Base-by-base conservation (phyloP, 2,113 vertebrate species). In the Brienomyrus longianalis region DNA sequence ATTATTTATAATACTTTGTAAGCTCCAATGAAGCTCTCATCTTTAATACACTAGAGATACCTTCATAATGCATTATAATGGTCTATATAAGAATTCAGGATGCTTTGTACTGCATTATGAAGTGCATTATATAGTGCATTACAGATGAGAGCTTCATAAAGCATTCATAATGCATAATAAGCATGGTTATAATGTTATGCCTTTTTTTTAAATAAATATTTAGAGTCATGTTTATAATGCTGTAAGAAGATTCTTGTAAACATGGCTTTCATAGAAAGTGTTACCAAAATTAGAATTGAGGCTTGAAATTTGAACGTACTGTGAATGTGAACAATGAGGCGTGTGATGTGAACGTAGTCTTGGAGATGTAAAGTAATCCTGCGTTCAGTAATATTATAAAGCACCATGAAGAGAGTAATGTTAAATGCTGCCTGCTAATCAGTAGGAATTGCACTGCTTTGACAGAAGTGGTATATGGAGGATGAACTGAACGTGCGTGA, bases 401-500 rank as follows among this genome's bases (percentile, higher is more conserved):
- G 17, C n/a, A 1, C 21, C 54, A 7, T 66, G 35, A 62, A 10
- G 31, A 23, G 39, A 48, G 19, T 48, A 13, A 48, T 47, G 43
- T 27, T 84, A 48, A 84, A 48, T 43, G 35, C 74, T 39, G 19
- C 13, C 13, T 23, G 43, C 45, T 23, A 62, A 43, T 59, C 35
- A 88, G 54, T 59, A 45, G 21, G 54, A 66, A n/a, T 66, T 88
- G 27, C 10, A 39, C 21, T 56, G 48, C 77, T 31, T 88, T 21
- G 27, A 19, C 86, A 95, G 95, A 97, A 97, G 90, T 97, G 97
- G 97, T 95, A 90, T 91, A 91, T 95, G 51, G 94, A 88, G 86
- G 94, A 93, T 15, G 92, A 95, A 88, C 93, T 97, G 90, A 96
- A 97, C 21, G 95, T 98, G 52, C 95, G 89, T 88, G 92, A 93